These are phyloP conservation scores for Yasuhikotakia modesta DNA, from an alignment of 2,797 vertebrate genomes.

Conservation along the genomic window DNA sequence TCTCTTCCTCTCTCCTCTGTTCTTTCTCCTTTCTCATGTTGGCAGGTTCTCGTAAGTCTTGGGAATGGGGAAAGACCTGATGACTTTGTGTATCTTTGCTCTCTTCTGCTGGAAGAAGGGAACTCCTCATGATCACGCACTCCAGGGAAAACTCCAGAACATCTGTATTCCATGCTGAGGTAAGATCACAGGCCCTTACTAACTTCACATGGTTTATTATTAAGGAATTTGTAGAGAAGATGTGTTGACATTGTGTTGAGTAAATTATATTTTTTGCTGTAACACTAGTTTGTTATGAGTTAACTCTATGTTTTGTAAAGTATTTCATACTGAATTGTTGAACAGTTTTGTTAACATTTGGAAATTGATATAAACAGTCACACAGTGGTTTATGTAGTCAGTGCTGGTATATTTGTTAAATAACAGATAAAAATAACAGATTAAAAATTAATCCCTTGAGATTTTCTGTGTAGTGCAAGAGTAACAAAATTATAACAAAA, in stretches of 20 bases:
- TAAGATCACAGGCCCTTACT: conserved; percentile 35
- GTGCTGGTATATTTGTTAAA: too few relatives aligned
- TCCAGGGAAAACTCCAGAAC: conserved; percentile 51
- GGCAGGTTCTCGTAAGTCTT: conserved; percentile 72
- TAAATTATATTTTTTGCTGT: too few relatives aligned
- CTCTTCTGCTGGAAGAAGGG: conserved; percentile 51
- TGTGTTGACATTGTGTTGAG: background rate
- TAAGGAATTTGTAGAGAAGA: background rate
- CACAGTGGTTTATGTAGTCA: background rate
- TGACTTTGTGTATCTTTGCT: conserved; percentile 66
- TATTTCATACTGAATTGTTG: background rate
- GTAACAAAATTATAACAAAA: too few relatives aligned
- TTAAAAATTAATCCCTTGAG: background rate
- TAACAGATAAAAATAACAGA: too few relatives aligned
- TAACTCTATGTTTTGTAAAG: background rate
- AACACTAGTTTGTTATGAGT: too few relatives aligned
- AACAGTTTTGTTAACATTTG: background rate
- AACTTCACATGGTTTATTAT: background rate
- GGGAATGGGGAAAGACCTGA: conserved; percentile 79
- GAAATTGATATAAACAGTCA: background rate
- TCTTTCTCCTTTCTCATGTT: conserved; percentile 60
- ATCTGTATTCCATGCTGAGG: conserved; percentile 59
- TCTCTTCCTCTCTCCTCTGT: conserved; percentile 49
- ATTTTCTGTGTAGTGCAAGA: background rate
- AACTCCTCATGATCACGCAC: conserved; percentile 60